These are phyloP conservation scores for Parazoanthus swiftii DNA, from an alignment of 92 coral and sea anemone genomes.

Conservation along the genomic window DNA sequence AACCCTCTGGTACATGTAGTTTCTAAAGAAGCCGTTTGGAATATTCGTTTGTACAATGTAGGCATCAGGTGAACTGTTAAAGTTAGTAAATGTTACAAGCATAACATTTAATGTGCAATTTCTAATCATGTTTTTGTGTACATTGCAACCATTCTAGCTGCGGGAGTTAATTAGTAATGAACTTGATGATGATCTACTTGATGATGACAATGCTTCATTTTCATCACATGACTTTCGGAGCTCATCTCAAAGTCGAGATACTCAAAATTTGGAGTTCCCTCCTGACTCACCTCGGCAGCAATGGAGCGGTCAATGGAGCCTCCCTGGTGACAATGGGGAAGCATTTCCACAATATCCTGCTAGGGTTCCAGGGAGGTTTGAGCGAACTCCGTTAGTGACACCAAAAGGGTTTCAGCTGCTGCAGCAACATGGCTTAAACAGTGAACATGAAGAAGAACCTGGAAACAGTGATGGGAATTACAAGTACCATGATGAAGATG, in stretches of 20 bases:
- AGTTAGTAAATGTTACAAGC: no score
- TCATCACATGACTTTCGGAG: conserved; percentile 90
- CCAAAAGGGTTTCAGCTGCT: conserved; percentile 61
- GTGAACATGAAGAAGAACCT: conserved; percentile 6
- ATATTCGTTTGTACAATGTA: no score
- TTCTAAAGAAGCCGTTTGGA: no score
- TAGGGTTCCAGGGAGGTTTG: conserved; percentile 64
- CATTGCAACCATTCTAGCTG: conserved; percentile 55
- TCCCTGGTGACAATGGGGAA: not conserved
- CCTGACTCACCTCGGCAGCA: conserved; percentile 51
- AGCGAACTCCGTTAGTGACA: conserved; percentile 75
- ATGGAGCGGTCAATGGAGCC: conserved; percentile 21
- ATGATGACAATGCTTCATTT: conserved; percentile 94
- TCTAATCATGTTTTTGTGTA: not conserved
- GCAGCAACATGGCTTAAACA: conserved; percentile 1
- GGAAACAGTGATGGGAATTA: conserved; percentile 27
- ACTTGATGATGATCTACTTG: conserved; percentile 88
- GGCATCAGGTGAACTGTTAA: no score
- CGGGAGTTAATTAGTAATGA: conserved; percentile 84
- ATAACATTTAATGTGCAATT: no score
- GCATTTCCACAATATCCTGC: conserved; percentile 10
- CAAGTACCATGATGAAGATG: conserved; percentile 26
- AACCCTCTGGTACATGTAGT: no score
- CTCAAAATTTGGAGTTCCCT: conserved; percentile 71
- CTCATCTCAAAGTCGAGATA: conserved; percentile 78